Percentiles rank a stretch among this genome's conserved stretches.
Conservation (phyloP, 2,888 invertebrate species). For the Melieria crassipennis region DNA sequence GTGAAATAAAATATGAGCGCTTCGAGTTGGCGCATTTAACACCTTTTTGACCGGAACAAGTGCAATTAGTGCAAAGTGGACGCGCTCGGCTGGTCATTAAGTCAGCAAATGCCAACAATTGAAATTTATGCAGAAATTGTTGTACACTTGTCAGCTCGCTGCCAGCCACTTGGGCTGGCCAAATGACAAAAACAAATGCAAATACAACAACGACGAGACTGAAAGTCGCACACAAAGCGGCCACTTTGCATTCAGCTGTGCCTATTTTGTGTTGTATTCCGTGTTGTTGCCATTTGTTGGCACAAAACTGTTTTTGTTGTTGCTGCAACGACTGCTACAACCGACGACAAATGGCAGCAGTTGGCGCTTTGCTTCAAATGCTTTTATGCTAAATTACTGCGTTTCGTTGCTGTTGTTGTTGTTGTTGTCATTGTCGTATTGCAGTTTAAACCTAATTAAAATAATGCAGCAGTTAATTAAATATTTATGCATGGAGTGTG, state of each 20-base stretch:
- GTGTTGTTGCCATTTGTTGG: slow-evolving; percentile 14
- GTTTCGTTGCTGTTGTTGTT: slow-evolving; percentile 33
- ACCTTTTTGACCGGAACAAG: too few species aligned
- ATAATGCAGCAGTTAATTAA: slow-evolving; percentile 68
- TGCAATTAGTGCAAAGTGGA: too few species aligned
- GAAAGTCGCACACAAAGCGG: too few species aligned
- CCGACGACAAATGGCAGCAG: not conserved
- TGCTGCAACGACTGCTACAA: slow-evolving; percentile 2
- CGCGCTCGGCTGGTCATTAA: too few species aligned
- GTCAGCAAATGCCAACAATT: too few species aligned
- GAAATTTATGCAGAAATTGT: too few species aligned
- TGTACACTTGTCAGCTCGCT: too few species aligned
- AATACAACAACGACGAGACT: too few species aligned
- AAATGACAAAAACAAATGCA: too few species aligned
- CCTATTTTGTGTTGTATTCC: not conserved
- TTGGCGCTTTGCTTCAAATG: slow-evolving; percentile 37
- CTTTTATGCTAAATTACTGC: slow-evolving; percentile 40
- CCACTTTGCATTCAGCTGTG: not conserved
- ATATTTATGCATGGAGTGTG: slow-evolving; percentile 60
- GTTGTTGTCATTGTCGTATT: slow-evolving; percentile 37
- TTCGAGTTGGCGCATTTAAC: too few species aligned
- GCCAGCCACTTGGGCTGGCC: too few species aligned
- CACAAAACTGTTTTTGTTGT: slow-evolving; percentile 18
- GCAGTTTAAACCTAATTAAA: slow-evolving; percentile 67
- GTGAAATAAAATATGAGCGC: too few species aligned